Base-by-base conservation (phyloP, 2,113 vertebrate species). In the Spheniscus mendiculus region DNA sequence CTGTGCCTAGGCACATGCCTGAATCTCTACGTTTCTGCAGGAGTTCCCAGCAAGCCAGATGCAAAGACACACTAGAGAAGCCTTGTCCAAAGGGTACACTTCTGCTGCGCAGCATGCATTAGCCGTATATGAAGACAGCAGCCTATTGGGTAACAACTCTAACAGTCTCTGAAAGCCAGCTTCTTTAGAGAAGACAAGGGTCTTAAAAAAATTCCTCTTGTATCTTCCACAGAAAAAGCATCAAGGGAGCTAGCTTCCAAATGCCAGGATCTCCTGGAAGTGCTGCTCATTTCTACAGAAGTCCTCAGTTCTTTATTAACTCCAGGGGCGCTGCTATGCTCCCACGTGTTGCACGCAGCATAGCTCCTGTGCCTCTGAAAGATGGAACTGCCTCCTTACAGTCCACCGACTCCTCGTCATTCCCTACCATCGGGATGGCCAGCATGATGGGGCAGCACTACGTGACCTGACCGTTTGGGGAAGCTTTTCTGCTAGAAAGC, bases 341-440 rank as follows among this genome's bases (percentile, higher is more conserved):
- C 74, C 63, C 30, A 53, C 6, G 5, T 30, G 50, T 11, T 3
- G 2, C 14, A 32, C 0, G 0, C 36, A 71, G 26, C 34, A 3
- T 36, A 80, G 50, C 32, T 78, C 26, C 25, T 7, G 3, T 65
- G 21, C 19, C 22, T 55, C 30, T 50, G 25, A 34, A 67, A 59
- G 42, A 34, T 15, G 13, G 47, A 78, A n/a, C 21, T 52, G 10
- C 56, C 40, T 82, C 40, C 73, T 90, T 38, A 86, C 4, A 27
- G 32, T 23, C 47, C 12, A 76, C 42, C 0, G 1, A 10, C 36
- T 53, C 25, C 53, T 77, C 49, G 49, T 38, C 10, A 36, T 74
- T 69, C 56, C 29, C 45, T 87, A 6, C 26, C 81, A 72, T 26
- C 0, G 2, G 53, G 21, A 76, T 47, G 30, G 42, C 65, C 56